Base-by-base conservation (phyloP, 2,113 vertebrate genomes). In the Riparia riparia region DNA sequence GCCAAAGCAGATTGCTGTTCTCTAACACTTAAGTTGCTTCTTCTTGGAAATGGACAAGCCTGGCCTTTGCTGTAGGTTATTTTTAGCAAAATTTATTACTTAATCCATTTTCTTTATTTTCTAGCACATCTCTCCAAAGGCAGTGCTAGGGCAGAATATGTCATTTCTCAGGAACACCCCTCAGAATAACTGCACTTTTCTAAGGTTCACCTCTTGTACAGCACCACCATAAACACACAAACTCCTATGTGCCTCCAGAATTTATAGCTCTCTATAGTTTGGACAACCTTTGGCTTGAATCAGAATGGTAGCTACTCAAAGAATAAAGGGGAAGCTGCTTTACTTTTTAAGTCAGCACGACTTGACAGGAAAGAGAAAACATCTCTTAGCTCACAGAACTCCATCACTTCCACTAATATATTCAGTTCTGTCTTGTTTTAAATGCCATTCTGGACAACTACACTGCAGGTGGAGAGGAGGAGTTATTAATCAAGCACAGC, bases 281-380 rank as follows among this genome's bases (percentile, higher is more conserved):
- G 45, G 24, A 47, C 65, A 39, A 53, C 39, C 56, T 71, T 53
- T 58, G 32, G 42, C n/a, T 90, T 41, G 5, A 90, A 61, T 41
- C 37, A 31, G 16, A 65, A 26, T 1, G 1, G 17, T 6, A 89
- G 17, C 18, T 42, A 22, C 31, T 34, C 0, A 0, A 61, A 84
- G 49, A 83, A 83, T 0, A 1, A 63, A 58, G 64, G 6, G 26
- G 41, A 95, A 84, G 32, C 20, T 77, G 34, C 73, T 81, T 73
- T 44, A 39, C 12, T 61, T 2, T 31, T 41, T 61, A 87, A 57
- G 24, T 41, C 3, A 7, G 15, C 64, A 17, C 4, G n/a, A 80
- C 25, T 7, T 14, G 39, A 60, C 45, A 34, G 2, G 1, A 68
- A 63, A 72, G 47, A 37, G 21, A 25, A 34, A 54, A 58, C 4